Base-by-base conservation (phyloP, 2,113 vertebrate species). In the Cynoglossus semilaevis region DNA sequence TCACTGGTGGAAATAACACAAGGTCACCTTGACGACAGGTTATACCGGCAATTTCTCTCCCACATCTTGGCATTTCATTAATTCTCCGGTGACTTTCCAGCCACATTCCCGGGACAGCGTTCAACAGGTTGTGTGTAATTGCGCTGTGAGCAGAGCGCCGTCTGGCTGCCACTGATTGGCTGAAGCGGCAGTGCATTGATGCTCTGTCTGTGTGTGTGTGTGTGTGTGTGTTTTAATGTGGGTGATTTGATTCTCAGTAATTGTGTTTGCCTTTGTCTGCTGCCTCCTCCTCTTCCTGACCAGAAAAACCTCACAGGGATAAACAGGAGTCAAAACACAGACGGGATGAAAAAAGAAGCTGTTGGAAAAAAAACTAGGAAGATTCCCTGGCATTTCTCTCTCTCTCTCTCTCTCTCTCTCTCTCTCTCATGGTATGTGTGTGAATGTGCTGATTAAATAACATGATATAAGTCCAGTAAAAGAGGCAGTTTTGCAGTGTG, bases 51-150 rank as follows among this genome's bases (percentile, higher is more conserved):
- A 89, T 89, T 90, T 87, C 83, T 90, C 80, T 85, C 58, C 72
- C 72, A 86, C 81, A 79, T 85, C 71, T 69, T 83, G 72, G 87
- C 84, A 84, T 91, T 91, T 89, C 87, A 89, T 91, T 89, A 88
- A 86, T 84, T 88, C 90, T 87, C 89, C 59, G 64, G 89, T 60
- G 88, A 87, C 85, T 88, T 65, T 78, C 78, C 66, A 74, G 76
- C 80, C 59, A 69, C 87, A 67, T 87, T 90, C 85, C 80, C 22
- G 74, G 75, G 77, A 90, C 89, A 86, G 89, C 88, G 88, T 71
- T 86, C 88, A 88, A 90, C 91, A 88, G 80, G 89, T 91, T 87
- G 80, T 79, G 83, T 87, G 85, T 89, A 90, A 92, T 91, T 91
- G 88, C 82, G 69, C 71, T 46, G 71, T 57, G 76, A 79, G 58